Conservation (phyloP, 1,140 invertebrate species). For the Spodoptera frugiperda region DNA sequence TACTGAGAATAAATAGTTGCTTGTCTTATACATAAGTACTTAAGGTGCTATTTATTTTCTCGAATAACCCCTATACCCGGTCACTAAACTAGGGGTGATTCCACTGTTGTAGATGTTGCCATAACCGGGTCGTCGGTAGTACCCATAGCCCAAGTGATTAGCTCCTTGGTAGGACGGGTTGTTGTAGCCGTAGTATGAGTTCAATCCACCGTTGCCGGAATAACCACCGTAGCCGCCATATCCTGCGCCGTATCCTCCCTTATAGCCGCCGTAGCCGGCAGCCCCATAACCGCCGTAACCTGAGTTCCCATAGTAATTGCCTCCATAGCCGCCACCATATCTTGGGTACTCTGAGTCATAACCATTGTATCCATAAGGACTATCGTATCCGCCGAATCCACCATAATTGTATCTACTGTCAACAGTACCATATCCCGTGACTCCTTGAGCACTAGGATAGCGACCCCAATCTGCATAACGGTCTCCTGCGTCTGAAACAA, state of each 20-base stretch:
- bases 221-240: slow-evolving; percentile 76
- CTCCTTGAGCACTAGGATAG: slow-evolving; percentile 33
- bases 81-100: slow-evolving; percentile 76
- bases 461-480: slow-evolving; percentile 39
- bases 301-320: slow-evolving; percentile 47
- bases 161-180: slow-evolving; percentile 72
- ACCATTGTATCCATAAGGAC: slow-evolving; percentile 14
- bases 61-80: slow-evolving; percentile 79
- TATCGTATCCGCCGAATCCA: slow-evolving; percentile 23
- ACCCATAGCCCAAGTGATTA: slow-evolving; percentile 78
- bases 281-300: slow-evolving; percentile 46
- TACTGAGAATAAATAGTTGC: slow-evolving; percentile 33
- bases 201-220: slow-evolving; percentile 74
- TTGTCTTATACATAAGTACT: not conserved
- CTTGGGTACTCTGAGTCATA: slow-evolving; percentile 18
- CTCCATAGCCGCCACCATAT: slow-evolving; percentile 25
- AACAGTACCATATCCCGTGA: slow-evolving; percentile 30
- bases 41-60: slow-evolving; percentile 58
- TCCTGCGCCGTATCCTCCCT: slow-evolving; percentile 50
- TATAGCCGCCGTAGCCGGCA: slow-evolving; percentile 53
- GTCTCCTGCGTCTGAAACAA: slow-evolving; percentile 27
- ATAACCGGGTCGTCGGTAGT: slow-evolving; percentile 69
- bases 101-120: slow-evolving; percentile 76
- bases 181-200: slow-evolving; percentile 78
- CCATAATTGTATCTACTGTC: slow-evolving; percentile 39